Conservation (phyloP, 2,888 invertebrate genomes). For the Brachyptera putata region DNA sequence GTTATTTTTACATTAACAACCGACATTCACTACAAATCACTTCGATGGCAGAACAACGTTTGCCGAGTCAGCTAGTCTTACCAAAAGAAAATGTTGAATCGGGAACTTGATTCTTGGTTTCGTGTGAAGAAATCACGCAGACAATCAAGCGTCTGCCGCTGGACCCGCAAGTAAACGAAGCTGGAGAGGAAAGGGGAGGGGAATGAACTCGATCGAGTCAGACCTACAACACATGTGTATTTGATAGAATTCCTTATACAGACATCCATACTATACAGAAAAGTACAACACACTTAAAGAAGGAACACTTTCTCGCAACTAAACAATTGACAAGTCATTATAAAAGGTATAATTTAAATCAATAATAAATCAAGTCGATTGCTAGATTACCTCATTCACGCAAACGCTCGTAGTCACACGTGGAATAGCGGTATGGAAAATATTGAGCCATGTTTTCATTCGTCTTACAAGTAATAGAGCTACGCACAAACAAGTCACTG, state of each 20-base stretch:
- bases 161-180: too few species aligned
- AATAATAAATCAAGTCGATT: not conserved
- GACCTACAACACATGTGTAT: conserved; percentile 21
- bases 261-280: conserved; percentile 33
- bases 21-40: too few species aligned
- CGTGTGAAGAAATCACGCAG: too few species aligned
- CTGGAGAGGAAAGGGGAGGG: too few species aligned
- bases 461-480: not conserved
- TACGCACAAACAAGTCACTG: not conserved
- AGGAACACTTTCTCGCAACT: conserved; percentile 30
- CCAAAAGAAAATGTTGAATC: too few species aligned
- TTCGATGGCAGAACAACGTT: too few species aligned
- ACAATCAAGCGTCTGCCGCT: too few species aligned
- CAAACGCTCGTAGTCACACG: not conserved
- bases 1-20: too few species aligned
- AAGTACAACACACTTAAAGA: conserved; percentile 30
- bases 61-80: too few species aligned
- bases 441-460: conserved; percentile 3
- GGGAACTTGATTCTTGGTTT: too few species aligned
- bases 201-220: too few species aligned
- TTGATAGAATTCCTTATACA: conserved; percentile 33
- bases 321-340: conserved; percentile 23
- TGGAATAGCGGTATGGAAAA: not conserved
- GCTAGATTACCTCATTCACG: not conserved
- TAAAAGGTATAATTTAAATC: not conserved